These are phyloP conservation scores for Sardinella longiceps DNA, from an alignment of 2,797 vertebrate genomes.

Conservation along the genomic window DNA sequence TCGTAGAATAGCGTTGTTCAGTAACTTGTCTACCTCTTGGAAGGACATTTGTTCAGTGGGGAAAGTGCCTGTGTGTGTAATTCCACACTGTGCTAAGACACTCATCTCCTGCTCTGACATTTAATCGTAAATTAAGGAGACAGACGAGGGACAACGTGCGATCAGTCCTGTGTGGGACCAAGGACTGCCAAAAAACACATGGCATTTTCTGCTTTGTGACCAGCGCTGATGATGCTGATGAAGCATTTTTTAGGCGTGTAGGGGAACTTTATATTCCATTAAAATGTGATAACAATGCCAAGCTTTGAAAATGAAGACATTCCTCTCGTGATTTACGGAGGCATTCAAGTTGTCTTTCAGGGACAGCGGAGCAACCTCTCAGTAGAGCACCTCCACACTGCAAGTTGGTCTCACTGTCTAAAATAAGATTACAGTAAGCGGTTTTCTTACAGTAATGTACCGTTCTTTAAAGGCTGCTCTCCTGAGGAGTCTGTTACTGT, in stretches of 20 bases:
- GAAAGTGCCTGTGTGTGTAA: not conserved
- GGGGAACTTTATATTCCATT: conserved; percentile 20
- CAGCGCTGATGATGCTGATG: not conserved
- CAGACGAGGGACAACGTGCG: not conserved
- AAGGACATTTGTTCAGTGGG: conserved; percentile 7
- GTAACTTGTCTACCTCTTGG: not conserved
- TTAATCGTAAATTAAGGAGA: conserved; percentile 31
- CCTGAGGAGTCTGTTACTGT: not conserved
- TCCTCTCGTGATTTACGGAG: not conserved
- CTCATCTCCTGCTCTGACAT: conserved; percentile 27
- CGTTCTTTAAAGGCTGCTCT: not conserved
- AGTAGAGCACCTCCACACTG: not conserved
- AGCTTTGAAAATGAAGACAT: conserved; percentile 7
- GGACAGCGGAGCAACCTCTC: not conserved
- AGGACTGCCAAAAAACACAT: conserved; percentile 19
- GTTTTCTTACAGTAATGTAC: not conserved
- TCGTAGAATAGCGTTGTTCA: not conserved
- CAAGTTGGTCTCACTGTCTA: not conserved
- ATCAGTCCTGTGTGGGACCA: not conserved
- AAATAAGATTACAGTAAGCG: not conserved
- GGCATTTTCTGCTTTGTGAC: not conserved
- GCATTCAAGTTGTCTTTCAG: not conserved
- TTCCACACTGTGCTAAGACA: not conserved
- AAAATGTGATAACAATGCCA: conserved; percentile 24
- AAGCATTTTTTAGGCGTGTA: not conserved